Evolutionary conservation across 2,113 vertebrate genomes (phyloP).

Genomic region (Scortum barcoo): DNA sequence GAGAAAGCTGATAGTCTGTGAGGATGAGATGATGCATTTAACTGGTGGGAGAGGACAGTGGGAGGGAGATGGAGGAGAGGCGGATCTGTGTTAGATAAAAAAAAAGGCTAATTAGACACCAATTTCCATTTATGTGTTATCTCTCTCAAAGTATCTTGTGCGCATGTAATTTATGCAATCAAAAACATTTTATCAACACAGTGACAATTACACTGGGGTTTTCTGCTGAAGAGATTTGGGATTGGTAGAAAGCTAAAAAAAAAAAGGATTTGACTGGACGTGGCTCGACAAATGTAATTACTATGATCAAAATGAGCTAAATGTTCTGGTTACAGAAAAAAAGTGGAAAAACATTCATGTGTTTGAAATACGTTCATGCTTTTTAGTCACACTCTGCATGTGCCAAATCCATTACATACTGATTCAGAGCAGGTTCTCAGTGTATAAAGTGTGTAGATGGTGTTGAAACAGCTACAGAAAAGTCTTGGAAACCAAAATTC

Average conservation of each 20-base stretch:
- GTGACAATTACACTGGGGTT: not conserved
- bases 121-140: constrained; percentile 27
- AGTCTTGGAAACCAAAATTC: too few relatives aligned
- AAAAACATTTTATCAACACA: constrained; percentile 1
- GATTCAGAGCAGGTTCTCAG: not conserved
- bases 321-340: not conserved
- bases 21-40: constrained; percentile 51
- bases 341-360: not conserved
- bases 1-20: constrained; percentile 55
- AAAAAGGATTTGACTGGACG: not conserved
- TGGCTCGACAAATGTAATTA: not conserved
- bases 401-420: not conserved
- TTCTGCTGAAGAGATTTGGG: too few relatives aligned
- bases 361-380: not conserved
- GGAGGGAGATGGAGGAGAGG: constrained; percentile 32
- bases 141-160: constrained; percentile 1
- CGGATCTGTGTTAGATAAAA: constrained; percentile 26
- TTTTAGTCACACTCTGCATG: not conserved
- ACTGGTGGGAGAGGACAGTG: constrained; percentile 8
- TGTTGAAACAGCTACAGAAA: too few relatives aligned
- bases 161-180: not conserved
- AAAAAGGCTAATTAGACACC: constrained; percentile 36
- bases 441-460: not conserved
- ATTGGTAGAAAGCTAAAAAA: not conserved
- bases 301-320: not conserved